These are phyloP conservation scores for Drosophila fulvimacula DNA, from an alignment of 2,888 invertebrate species.

Conservation along the genomic window DNA sequence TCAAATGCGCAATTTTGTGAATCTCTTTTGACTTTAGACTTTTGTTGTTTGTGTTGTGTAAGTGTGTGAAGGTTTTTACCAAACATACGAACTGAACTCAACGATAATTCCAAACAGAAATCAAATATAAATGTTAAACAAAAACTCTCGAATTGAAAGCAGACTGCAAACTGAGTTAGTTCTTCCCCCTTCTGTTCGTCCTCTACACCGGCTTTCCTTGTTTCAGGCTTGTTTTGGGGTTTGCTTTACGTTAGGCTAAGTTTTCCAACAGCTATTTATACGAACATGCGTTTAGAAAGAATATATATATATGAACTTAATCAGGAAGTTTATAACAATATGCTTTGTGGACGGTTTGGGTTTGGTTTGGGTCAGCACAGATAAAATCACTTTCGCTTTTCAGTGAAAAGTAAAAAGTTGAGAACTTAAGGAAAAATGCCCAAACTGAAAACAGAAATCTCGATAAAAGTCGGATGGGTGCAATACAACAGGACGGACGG, in stretches of 20 bases:
- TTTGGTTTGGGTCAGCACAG: slow-evolving; percentile 12
- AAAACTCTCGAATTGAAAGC: slow-evolving; percentile 6
- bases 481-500: slow-evolving; percentile 41
- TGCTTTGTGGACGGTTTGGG: slow-evolving; percentile 34
- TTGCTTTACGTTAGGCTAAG: slow-evolving; percentile 48
- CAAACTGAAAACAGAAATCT: slow-evolving; percentile 14
- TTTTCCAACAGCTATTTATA: slow-evolving; percentile 58
- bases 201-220: background rate
- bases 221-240: slow-evolving; percentile 7
- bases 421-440: slow-evolving; percentile 3
- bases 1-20: slow-evolving; percentile 39
- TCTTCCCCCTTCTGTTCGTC: slow-evolving; percentile 10
- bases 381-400: slow-evolving; percentile 7
- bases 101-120: slow-evolving; percentile 45
- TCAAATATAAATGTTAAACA: slow-evolving; percentile 24
- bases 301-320: slow-evolving; percentile 30
- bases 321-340: slow-evolving; percentile 36
- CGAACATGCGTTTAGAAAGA: slow-evolving; percentile 54
- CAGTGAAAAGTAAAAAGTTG: background rate
- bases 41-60: slow-evolving; percentile 58
- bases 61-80: slow-evolving; percentile 49
- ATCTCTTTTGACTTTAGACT: slow-evolving; percentile 36
- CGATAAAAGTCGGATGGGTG: slow-evolving; percentile 21
- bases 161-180: slow-evolving; percentile 12
- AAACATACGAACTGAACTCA: slow-evolving; percentile 43